Conservation (phyloP, 2,113 vertebrate species). For the Pterocles burchelli region DNA sequence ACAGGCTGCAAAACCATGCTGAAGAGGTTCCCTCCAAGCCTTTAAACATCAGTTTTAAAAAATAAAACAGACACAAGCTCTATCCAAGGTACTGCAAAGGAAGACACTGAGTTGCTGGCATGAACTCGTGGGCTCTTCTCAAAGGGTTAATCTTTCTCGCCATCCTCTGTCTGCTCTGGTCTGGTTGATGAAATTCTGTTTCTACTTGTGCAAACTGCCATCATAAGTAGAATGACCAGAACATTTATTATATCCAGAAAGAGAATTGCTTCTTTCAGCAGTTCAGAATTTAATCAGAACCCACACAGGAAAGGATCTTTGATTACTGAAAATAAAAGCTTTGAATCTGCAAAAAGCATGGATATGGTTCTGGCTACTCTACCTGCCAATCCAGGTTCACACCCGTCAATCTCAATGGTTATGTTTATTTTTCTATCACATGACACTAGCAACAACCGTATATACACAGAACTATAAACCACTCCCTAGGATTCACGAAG, state of each 20-base stretch:
- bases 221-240: not conserved
- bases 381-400: not conserved
- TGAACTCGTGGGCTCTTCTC: not conserved
- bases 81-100: not conserved
- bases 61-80: not conserved
- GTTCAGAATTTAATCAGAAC: not conserved
- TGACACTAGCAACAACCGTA: not conserved
- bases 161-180: not conserved
- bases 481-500: not conserved
- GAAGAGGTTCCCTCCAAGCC: not conserved
- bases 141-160: not conserved
- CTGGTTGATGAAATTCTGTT: not conserved
- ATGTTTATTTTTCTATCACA: not conserved
- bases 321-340: not conserved
- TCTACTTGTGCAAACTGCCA: not conserved
- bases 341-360: not conserved
- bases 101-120: rapidly evolving
- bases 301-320: not conserved
- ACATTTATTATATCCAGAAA: not conserved
- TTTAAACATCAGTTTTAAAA: not conserved
- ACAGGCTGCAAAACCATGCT: not conserved
- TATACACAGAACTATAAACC: not conserved
- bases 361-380: not conserved
- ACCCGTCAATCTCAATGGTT: not conserved
- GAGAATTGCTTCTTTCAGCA: not conserved